A percentile compares a stretch with the other conserved stretches of the same genome.
Conservation (phyloP, 1,140 invertebrate species). For the Apis dorsata region DNA sequence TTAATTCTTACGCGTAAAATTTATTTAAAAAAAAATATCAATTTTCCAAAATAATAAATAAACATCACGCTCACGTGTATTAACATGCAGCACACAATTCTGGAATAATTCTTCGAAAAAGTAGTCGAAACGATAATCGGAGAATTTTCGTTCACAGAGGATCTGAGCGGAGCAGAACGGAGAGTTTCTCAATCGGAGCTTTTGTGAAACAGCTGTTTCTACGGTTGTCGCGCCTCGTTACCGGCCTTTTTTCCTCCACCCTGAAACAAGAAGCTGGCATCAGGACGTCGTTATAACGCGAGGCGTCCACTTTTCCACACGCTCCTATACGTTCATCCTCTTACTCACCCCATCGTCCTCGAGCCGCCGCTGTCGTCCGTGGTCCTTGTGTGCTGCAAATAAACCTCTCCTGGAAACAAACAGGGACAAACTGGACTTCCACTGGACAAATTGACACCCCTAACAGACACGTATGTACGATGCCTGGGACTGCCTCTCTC, state of each 20-base stretch:
- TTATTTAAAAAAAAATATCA: background rate
- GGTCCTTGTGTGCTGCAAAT: constrained; percentile 74
- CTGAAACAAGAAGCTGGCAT: constrained; percentile 77
- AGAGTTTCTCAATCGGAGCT: constrained; percentile 37
- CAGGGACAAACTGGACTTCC: constrained; percentile 65
- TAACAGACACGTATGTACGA: constrained; percentile 59
- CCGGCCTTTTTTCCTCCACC: constrained; percentile 65
- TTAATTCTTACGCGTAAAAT: background rate
- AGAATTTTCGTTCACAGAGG: background rate
- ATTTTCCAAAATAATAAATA: no score
- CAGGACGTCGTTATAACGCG: constrained; percentile 74
- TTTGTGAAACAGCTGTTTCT: constrained; percentile 63
- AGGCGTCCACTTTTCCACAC: constrained; percentile 62
- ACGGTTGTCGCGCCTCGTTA: constrained; percentile 67
- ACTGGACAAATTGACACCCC: constrained; percentile 74
- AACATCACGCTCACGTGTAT: background rate
- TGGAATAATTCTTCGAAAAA: background rate
- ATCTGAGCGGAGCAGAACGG: no score
- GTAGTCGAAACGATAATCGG: background rate
- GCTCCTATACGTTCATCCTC: constrained; percentile 26
- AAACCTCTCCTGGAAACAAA: constrained; percentile 77
- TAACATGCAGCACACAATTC: background rate
- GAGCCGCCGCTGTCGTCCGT: constrained; percentile 49
- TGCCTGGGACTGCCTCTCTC: constrained; percentile 29
- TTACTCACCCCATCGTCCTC: constrained; percentile 44